Conservation (phyloP, 1,140 invertebrate species). For the Drosophila ercepeae region DNA sequence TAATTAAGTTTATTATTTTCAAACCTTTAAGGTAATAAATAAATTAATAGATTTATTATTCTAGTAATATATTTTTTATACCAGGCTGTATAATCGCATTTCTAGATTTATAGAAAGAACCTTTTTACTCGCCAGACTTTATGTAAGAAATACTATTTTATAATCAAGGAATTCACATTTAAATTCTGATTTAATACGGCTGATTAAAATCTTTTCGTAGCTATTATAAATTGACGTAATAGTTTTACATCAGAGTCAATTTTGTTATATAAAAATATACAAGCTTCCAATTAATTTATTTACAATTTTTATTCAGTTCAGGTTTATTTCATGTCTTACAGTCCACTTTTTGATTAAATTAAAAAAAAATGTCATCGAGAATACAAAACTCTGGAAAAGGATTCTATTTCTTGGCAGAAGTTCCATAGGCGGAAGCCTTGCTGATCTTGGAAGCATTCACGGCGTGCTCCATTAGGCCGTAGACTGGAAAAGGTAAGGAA, state of each 20-base stretch:
- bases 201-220: not conserved
- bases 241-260: too few species aligned
- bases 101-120: too few species aligned
- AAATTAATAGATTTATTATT: too few species aligned
- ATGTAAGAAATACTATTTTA: too few species aligned
- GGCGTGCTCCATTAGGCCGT: slow-evolving; percentile 89
- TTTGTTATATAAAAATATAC: too few species aligned
- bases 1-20: too few species aligned
- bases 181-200: not conserved
- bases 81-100: too few species aligned
- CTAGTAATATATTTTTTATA: too few species aligned
- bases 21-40: too few species aligned
- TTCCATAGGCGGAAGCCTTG: slow-evolving; percentile 90
- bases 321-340: slow-evolving; percentile 9
- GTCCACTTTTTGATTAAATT: slow-evolving; percentile 5
- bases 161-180: too few species aligned
- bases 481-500: slow-evolving; percentile 87
- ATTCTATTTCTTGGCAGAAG: slow-evolving; percentile 46
- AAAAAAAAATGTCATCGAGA: not conserved
- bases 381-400: slow-evolving; percentile 1
- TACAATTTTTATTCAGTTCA: not conserved
- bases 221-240: not conserved
- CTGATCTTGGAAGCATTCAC: slow-evolving; percentile 93
- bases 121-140: too few species aligned
- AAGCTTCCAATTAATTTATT: not conserved